A percentile compares a stretch with the other conserved stretches of the same genome.
Conservation (phyloP, 2,888 invertebrate genomes). For the Neria commutata region DNA sequence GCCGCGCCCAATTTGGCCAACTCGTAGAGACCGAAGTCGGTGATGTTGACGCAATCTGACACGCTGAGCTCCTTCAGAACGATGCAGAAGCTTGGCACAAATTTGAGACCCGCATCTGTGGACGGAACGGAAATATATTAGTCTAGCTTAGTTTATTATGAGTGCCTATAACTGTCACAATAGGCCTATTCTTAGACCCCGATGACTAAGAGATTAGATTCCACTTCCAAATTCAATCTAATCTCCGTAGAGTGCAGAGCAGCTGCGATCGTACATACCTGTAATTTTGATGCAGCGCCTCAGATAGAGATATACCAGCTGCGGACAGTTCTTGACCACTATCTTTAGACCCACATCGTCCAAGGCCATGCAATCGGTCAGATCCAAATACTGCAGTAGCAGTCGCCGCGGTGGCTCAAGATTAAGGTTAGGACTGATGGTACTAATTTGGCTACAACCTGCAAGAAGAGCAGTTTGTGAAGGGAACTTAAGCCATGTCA, state of each 20-base stretch:
- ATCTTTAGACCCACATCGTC: conserved; percentile 85
- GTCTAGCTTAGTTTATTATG: neutral
- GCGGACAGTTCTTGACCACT: conserved; percentile 85
- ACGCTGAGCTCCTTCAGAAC: conserved; percentile 85
- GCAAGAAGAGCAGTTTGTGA: conserved; percentile 22
- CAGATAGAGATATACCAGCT: conserved; percentile 84
- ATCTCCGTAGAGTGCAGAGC: neutral
- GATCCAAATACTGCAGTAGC: conserved; percentile 84
- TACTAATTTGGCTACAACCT: conserved; percentile 80
- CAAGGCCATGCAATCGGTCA: conserved; percentile 86
- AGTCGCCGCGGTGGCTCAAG: conserved; percentile 71
- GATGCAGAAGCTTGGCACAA: conserved; percentile 86
- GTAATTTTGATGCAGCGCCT: conserved; percentile 88
- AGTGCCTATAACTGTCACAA: neutral
- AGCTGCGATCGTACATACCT: conserved; percentile 64
- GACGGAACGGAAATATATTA: conserved; percentile 32
- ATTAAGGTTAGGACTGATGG: conserved; percentile 73
- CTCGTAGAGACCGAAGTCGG: conserved; percentile 90
- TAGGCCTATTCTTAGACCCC: neutral
- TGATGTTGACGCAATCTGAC: conserved; percentile 87
- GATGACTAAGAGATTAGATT: no score
- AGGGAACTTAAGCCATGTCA: neutral
- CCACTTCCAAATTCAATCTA: neutral
- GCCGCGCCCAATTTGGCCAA: conserved; percentile 86
- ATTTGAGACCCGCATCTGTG: conserved; percentile 86